phyloP scores from a whole-genome alignment of 2,113 vertebrate species.

The Macroglossus sobrinus region DNA sequence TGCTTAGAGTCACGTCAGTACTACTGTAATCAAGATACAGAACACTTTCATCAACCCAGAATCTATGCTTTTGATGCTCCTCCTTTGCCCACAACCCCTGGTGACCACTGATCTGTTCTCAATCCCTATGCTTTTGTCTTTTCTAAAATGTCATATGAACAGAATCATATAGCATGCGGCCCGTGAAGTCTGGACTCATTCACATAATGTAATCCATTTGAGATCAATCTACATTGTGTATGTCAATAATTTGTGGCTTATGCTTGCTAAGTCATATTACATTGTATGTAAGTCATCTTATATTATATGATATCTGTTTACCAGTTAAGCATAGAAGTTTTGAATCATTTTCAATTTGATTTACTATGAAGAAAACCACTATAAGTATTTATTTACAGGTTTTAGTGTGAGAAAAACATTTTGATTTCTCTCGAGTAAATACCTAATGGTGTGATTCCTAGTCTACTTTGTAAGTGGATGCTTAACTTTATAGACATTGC shows the following conservation, averaged over 20 bases:
- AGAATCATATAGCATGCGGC: no score
- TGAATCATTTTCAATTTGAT: neutral
- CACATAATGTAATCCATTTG: neutral
- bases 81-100: neutral
- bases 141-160: neutral
- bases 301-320: neutral
- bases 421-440: neutral
- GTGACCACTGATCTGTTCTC: neutral
- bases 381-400: neutral
- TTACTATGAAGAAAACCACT: neutral
- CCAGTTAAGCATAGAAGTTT: neutral
- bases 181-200: neutral
- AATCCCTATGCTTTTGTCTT: neutral
- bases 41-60: neutral
- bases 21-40: neutral
- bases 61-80: neutral
- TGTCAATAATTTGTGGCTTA: neutral
- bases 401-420: neutral
- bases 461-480: neutral
- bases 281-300: neutral
- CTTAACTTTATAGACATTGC: neutral
- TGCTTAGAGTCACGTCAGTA: neutral
- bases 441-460: neutral
- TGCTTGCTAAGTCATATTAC: neutral
- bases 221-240: neutral